phyloP scores from a whole-genome alignment of 2,797 vertebrate species.

The Acanthornis magna region DNA sequence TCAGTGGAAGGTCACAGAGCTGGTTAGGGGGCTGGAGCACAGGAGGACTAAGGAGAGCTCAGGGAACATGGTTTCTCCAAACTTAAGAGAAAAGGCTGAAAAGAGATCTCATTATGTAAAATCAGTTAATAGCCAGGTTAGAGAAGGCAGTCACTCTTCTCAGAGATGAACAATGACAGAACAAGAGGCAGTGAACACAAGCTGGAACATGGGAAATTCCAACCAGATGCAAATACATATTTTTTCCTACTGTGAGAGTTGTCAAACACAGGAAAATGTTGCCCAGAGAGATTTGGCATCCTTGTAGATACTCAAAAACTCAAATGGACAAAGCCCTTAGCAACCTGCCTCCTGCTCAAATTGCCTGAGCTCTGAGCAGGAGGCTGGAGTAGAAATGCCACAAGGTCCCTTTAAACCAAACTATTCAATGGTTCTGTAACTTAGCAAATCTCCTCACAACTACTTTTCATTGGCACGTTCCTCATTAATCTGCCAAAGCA shows the following conservation, averaged over 20 bases:
- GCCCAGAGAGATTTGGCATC: not conserved
- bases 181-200: not conserved
- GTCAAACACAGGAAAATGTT: not conserved
- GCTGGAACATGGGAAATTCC: not conserved
- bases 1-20: not conserved
- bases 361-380: not conserved
- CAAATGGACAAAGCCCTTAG: not conserved
- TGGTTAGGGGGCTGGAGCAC: not conserved
- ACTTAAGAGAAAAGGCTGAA: not conserved
- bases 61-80: not conserved
- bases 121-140: not conserved
- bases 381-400: not conserved
- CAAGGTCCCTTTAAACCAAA: not conserved
- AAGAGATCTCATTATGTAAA: not conserved
- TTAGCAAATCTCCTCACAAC: not conserved
- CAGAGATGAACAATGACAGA: not conserved
- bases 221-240: not conserved
- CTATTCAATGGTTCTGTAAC: not conserved
- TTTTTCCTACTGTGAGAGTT: not conserved
- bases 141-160: not conserved
- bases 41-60: not conserved
- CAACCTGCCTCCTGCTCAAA: not conserved
- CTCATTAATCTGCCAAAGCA: not conserved
- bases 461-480: rapidly evolving
- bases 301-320: not conserved